Percentiles rank a stretch among this genome's conserved stretches.
These are phyloP conservation scores for Agelas oroides DNA, from an alignment of 37 sponge, comb jelly and placozoan genomes.

Conservation along the genomic window DNA sequence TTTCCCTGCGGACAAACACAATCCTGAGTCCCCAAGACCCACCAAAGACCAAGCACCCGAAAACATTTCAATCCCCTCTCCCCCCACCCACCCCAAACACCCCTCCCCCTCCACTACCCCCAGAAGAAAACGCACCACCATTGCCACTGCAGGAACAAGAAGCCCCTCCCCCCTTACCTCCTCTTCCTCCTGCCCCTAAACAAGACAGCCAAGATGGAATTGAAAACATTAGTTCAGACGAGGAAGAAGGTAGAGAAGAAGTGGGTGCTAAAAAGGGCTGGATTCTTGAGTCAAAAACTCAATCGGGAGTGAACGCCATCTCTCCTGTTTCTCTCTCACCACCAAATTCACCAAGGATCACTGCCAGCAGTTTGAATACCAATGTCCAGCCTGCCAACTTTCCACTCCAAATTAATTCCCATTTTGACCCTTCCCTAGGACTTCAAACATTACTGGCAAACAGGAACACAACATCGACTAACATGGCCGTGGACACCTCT, in stretches of 20 bases:
- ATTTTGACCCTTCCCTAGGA: constrained; percentile 55
- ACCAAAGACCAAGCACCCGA: background rate
- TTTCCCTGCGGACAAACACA: constrained; percentile 10
- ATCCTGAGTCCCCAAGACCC: background rate
- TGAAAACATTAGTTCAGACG: constrained; percentile 72
- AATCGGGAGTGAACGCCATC: background rate
- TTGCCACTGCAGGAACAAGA: constrained; percentile 36
- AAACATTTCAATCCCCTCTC: background rate
- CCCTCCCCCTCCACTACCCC: constrained; percentile 47
- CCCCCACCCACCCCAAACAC: constrained; percentile 5
- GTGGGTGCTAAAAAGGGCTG: too few relatives aligned
- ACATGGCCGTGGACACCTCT: background rate
- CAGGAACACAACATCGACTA: background rate
- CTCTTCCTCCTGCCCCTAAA: constrained; percentile 17
- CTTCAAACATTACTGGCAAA: constrained; percentile 35
- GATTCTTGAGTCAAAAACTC: background rate
- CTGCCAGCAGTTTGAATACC: background rate
- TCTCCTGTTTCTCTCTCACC: constrained; percentile 66
- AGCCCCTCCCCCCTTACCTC: constrained; percentile 46
- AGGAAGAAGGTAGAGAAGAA: background rate
- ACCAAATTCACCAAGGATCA: constrained; percentile 25
- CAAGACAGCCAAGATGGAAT: constrained; percentile 10
- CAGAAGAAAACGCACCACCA: constrained; percentile 47
- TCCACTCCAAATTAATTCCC: background rate
- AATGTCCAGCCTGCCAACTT: background rate